Evolutionary conservation across 2,797 vertebrate species (phyloP).

Genomic region (Podargus strigoides): DNA sequence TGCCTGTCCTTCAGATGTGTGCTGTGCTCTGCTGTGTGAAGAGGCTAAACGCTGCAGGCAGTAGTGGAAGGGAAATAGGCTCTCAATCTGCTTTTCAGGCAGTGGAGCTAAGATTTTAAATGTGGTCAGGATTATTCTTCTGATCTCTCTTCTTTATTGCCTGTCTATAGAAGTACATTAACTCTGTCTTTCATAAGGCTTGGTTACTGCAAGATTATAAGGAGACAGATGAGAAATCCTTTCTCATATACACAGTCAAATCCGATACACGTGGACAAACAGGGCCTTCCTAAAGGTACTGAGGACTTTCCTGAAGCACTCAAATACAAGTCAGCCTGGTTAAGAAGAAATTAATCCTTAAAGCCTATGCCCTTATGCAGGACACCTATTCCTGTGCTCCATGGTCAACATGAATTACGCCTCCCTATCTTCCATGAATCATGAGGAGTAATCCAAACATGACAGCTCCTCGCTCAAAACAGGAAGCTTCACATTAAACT

Average conservation of each 20-base stretch:
- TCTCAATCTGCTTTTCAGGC: not conserved
- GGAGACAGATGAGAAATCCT: not conserved
- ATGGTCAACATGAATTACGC: not conserved
- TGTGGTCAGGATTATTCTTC: not conserved
- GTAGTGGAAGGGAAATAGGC: not conserved
- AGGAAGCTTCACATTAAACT: not conserved
- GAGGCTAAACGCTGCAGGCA: not conserved
- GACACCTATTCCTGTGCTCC: not conserved
- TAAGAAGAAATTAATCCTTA: not conserved
- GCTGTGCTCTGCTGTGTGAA: not conserved
- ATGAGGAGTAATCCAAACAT: not conserved
- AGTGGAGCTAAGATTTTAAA: not conserved
- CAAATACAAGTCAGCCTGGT: not conserved
- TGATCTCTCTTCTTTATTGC: not conserved
- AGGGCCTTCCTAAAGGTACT: not conserved
- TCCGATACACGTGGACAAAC: not conserved
- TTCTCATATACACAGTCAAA: not conserved
- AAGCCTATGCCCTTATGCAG: not conserved
- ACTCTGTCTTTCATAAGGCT: not conserved
- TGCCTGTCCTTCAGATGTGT: not conserved
- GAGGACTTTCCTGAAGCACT: not conserved
- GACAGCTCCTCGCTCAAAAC: not conserved
- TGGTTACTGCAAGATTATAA: not conserved
- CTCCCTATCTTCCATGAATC: not conserved
- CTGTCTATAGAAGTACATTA: not conserved